Evolutionary conservation across 2,113 vertebrate genomes (phyloP), one percentile per base, ranked within the genome.

Genomic region (Etheostoma cragini): DNA sequence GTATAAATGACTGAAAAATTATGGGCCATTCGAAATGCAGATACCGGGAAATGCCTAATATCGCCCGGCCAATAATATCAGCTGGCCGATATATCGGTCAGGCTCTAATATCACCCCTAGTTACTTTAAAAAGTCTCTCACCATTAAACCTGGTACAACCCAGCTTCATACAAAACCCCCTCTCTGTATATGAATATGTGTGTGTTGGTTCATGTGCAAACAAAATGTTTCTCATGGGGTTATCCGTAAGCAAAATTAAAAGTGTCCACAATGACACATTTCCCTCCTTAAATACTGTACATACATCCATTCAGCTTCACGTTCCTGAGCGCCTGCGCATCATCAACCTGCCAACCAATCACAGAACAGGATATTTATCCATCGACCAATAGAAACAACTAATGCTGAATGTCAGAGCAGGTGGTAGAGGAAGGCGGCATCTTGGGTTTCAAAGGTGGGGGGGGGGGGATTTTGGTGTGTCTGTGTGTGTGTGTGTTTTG

Each of bases 371-470:
- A 50, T 81, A 33, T 74, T 81, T 15, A 19, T 49, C 47, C n/a
- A 0, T 60, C 64, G 78, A 78, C 89, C 89, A 89, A 45, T 89
- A 17, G 72, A 8, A 81, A 19, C 3, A 1, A 54, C 47, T 50
- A 75, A 49, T 64, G 57, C 73, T 84, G 65, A 71, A 56, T 17
- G 72, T 78, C 15, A 8, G 65, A 86, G 87, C 85, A 88, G 84
- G 62, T 80, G 86, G 76, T 15, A 3, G 71, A 77, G 78, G 62
- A 82, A 81, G 83, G 12, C 4, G 2, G 53, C 87, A 62, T 78
- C 86, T 89, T 90, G 74, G 78, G 86, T 88, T 89, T 88, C 86
- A 83, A 12, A 0, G 19, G 33, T 38, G 85, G 80, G 19, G 33
- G 50, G 83, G 80, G 65, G 62, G 26, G 26, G 26, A 38, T 68